Conservation (phyloP, 2,113 vertebrate genomes). For the Oriolus oriolus region DNA sequence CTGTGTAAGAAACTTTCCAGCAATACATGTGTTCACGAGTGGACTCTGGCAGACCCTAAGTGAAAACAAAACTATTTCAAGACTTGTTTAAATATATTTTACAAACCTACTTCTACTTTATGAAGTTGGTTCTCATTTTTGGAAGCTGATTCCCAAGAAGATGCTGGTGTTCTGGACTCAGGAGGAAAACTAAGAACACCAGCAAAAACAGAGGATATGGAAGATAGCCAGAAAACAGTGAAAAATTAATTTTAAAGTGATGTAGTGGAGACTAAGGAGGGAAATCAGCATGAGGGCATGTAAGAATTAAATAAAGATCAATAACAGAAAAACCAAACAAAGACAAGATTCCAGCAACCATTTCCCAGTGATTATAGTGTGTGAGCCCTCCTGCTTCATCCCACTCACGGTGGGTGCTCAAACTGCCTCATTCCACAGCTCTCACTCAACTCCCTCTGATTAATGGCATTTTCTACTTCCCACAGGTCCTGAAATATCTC, state of each 20-base stretch:
- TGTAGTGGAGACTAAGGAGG: background rate
- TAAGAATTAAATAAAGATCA: background rate
- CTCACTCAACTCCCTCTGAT: background rate
- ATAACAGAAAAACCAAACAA: background rate
- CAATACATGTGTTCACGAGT: accelerated
- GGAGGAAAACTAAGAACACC: background rate
- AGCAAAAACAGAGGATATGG: background rate
- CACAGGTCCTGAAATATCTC: accelerated
- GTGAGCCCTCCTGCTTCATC: background rate
- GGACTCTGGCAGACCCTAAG: background rate
- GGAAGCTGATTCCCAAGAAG: background rate
- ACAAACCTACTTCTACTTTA: background rate
- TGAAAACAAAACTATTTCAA: background rate
- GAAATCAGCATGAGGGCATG: background rate
- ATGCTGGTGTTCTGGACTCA: background rate
- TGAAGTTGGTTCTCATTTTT: background rate
- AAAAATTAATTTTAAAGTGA: background rate
- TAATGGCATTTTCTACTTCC: background rate
- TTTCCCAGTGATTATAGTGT: background rate
- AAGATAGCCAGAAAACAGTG: background rate
- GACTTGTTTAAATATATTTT: background rate
- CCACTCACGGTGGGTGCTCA: background rate
- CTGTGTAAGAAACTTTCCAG: background rate
- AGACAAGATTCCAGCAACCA: background rate
- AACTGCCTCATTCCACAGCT: background rate